Evolutionary conservation across 2,888 invertebrate genomes (phyloP).

Genomic region (Apamea monoglypha): DNA sequence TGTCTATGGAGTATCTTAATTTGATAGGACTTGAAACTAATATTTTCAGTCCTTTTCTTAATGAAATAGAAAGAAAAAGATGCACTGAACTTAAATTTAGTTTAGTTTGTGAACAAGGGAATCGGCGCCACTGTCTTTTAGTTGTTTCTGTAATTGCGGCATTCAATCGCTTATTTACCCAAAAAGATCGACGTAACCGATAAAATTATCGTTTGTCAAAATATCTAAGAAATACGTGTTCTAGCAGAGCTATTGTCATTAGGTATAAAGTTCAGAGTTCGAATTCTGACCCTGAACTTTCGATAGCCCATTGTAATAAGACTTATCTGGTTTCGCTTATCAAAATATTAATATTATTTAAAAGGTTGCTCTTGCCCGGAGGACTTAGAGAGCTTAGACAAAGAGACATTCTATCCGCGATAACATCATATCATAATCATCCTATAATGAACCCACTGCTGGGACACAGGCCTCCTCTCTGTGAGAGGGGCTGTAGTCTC

Average conservation of each 20-base stretch:
- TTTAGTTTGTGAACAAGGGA: too few species aligned
- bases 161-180: neutral
- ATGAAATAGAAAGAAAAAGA: too few species aligned
- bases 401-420: neutral
- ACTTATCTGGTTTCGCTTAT: slow-evolving; percentile 33
- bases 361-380: slow-evolving; percentile 19
- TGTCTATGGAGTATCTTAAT: too few species aligned
- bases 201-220: slow-evolving; percentile 7
- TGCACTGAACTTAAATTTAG: too few species aligned
- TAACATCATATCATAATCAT: neutral
- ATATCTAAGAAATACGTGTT: neutral
- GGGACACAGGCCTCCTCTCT: too few species aligned
- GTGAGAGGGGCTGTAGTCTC: too few species aligned
- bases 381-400: neutral
- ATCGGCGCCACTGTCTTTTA: neutral
- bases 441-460: neutral
- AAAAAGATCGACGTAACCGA: neutral
- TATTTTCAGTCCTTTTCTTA: too few species aligned
- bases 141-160: neutral
- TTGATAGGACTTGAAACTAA: too few species aligned
- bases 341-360: slow-evolving; percentile 36
- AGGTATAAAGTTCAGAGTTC: slow-evolving; percentile 32
- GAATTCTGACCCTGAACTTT: slow-evolving; percentile 38
- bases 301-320: slow-evolving; percentile 5
- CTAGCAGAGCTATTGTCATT: neutral